phyloP scores from a whole-genome alignment of 2,797 vertebrate genomes.

The Phrynocephalus vlangalii region DNA sequence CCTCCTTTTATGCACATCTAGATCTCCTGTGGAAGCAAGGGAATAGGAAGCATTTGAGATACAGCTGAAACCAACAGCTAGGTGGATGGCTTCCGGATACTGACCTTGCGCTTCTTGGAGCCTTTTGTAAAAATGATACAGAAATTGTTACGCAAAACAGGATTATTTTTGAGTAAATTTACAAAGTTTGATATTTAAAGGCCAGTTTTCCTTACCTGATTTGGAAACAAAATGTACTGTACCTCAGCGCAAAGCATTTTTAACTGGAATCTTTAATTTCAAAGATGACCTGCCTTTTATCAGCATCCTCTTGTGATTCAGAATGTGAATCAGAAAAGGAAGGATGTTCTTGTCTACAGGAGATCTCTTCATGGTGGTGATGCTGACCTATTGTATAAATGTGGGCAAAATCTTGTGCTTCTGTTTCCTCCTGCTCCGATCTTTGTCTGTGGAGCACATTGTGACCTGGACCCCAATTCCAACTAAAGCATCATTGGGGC shows the following conservation, averaged over 20 bases:
- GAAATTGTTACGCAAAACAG: constrained; percentile 1
- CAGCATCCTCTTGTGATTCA: constrained; percentile 3
- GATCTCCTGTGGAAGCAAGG: not conserved
- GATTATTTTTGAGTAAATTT: fast-evolving
- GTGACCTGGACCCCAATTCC: not conserved
- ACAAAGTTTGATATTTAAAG: not conserved
- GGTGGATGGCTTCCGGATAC: not conserved
- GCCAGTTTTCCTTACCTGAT: not conserved
- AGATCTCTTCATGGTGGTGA: not conserved
- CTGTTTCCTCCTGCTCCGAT: not conserved
- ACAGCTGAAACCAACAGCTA: not conserved
- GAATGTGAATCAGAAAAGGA: not conserved
- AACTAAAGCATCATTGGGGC: not conserved
- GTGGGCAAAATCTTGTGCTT: not conserved
- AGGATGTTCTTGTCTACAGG: not conserved
- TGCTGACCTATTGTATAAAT: not conserved
- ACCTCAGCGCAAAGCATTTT: not conserved
- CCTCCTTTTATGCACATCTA: not conserved
- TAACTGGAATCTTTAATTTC: not conserved
- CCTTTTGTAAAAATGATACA: not conserved
- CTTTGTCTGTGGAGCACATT: not conserved
- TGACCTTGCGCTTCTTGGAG: not conserved
- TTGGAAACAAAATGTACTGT: fast-evolving
- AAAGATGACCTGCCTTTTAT: not conserved
- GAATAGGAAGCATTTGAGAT: not conserved